Evolutionary conservation across 2,888 invertebrate species (phyloP).

Genomic region (Spialia ferax): DNA sequence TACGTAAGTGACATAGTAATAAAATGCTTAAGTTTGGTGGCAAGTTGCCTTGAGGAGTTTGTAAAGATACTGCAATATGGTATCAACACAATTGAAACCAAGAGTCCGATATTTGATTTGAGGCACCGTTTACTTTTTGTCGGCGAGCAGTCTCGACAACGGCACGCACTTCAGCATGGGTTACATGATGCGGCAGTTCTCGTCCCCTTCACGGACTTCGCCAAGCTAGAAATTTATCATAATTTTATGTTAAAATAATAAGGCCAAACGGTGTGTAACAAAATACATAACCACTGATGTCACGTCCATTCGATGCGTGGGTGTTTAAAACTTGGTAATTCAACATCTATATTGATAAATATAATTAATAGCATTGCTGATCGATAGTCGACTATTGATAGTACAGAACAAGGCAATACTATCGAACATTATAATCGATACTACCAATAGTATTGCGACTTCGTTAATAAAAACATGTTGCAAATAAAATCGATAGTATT

Average conservation of each 20-base stretch:
- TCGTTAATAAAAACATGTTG: too few species aligned
- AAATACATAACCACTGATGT: too few species aligned
- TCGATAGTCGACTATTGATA: too few species aligned
- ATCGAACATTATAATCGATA: too few species aligned
- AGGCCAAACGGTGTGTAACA: too few species aligned
- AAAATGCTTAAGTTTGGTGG: conserved; percentile 4
- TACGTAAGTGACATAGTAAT: conserved; percentile 23
- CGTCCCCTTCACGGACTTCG: conserved; percentile 77
- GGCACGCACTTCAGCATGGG: conserved; percentile 44
- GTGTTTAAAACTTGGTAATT: too few species aligned
- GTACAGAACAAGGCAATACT: too few species aligned
- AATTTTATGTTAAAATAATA: neutral
- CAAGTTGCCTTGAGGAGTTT: conserved; percentile 15
- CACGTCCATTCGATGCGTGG: too few species aligned
- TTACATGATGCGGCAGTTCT: conserved; percentile 82
- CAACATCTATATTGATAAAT: too few species aligned
- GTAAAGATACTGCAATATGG: conserved; percentile 9
- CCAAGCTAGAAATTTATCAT: conserved; percentile 57
- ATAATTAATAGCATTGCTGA: too few species aligned
- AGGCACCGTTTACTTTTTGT: conserved; percentile 57
- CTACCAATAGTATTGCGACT: too few species aligned
- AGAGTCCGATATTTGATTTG: conserved; percentile 48
- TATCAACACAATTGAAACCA: conserved; percentile 24
- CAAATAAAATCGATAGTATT: too few species aligned
- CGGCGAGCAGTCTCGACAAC: conserved; percentile 37